Evolutionary conservation across 2,113 vertebrate species (phyloP).

Genomic region (Recurvirostra avosetta): DNA sequence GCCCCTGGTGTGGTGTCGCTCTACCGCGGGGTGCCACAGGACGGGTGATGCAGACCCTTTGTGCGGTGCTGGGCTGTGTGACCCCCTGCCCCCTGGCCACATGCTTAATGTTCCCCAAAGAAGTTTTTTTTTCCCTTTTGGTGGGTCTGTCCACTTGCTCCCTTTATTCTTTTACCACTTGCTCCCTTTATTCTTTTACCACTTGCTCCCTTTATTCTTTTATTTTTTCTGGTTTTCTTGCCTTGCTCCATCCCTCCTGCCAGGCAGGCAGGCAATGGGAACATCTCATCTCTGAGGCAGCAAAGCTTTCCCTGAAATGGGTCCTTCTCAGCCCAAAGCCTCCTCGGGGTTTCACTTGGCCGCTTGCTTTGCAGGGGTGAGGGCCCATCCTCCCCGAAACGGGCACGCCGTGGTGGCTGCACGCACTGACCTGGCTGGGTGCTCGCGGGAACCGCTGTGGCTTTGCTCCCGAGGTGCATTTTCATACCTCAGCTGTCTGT

Average conservation of each 20-base stretch:
- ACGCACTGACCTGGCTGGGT: fast-evolving
- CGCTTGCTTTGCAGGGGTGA: fast-evolving
- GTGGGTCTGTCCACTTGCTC: no score
- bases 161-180: background rate
- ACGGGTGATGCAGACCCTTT: background rate
- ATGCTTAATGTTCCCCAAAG: background rate
- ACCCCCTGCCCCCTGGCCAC: no score
- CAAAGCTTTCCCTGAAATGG: background rate
- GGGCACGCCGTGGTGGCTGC: fast-evolving
- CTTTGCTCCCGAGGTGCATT: background rate
- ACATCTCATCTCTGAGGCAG: fast-evolving
- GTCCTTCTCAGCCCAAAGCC: background rate
- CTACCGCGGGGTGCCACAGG: background rate
- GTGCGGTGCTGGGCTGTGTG: background rate
- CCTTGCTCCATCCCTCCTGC: background rate
- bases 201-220: no score
- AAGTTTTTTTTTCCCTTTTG: background rate
- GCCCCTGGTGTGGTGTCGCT: fast-evolving
- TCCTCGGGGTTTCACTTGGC: fast-evolving
- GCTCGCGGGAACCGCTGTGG: fast-evolving
- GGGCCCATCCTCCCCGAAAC: background rate
- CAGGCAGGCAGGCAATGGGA: no score
- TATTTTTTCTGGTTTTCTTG: background rate
- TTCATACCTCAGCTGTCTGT: fast-evolving
- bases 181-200: background rate